Conservation (phyloP, 2,888 invertebrate species). For the Hoplodrina ambigua region DNA sequence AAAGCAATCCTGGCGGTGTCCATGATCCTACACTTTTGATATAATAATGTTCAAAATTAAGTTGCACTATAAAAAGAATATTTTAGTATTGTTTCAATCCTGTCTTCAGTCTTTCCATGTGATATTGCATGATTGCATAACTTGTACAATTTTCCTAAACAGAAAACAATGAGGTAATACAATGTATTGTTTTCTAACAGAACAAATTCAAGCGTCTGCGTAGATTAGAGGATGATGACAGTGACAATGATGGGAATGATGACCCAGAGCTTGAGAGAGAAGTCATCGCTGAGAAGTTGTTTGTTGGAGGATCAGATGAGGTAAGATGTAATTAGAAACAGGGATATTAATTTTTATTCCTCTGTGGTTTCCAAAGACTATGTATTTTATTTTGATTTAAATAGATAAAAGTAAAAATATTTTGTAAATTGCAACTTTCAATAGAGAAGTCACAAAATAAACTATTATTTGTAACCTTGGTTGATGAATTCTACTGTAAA, state of each 20-base stretch:
- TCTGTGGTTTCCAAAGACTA: background rate
- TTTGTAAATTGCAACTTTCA: too few species aligned
- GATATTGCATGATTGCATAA: background rate
- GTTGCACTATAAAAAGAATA: too few species aligned
- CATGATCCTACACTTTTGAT: too few species aligned
- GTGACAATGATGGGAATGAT: constrained; percentile 95
- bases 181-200: constrained; percentile 81
- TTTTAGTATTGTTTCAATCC: background rate
- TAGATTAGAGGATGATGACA: constrained; percentile 96
- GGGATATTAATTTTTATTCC: too few species aligned
- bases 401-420: too few species aligned
- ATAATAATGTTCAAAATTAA: too few species aligned
- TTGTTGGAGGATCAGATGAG: constrained; percentile 95
- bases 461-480: too few species aligned
- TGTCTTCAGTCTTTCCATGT: background rate
- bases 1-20: too few species aligned
- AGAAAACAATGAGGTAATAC: background rate
- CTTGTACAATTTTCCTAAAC: background rate
- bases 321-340: constrained; percentile 55
- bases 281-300: constrained; percentile 96
- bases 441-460: too few species aligned
- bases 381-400: too few species aligned
- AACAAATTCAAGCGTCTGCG: constrained; percentile 96
- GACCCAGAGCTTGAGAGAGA: constrained; percentile 95
- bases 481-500: too few species aligned